Evolutionary conservation across 1,140 invertebrate species (phyloP), one percentile per base, ranked within the genome.

Genomic region (Drosophila saltans): DNA sequence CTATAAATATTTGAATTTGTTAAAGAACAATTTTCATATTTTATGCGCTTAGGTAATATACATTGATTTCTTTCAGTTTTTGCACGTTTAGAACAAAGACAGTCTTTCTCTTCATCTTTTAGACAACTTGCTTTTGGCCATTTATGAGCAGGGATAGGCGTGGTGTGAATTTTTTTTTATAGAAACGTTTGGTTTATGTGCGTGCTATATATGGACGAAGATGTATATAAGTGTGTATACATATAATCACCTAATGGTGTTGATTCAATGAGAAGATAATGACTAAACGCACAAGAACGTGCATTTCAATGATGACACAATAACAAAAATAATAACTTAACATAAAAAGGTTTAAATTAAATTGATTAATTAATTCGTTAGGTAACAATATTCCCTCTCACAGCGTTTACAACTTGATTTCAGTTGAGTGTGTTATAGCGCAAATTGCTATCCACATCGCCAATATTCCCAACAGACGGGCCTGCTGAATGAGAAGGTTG

Each of bases 371-470:
- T 75, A 58, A 78, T 83, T 78, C 45, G 45, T 52, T 70, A 75
- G 48, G 60, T 89, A 88, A 89, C 80, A 83, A 69, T 69, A 69
- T 58, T 75, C 24, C 62, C 67, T 66, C 40, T 40, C 63, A 72
- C 28, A 21, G 16, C 66, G 36, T 28, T 62, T 24, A 3, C 10
- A 48, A 30, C 45, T 52, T 28, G 45, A 40, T 30, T 45, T 79
- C 69, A 91, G 75, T 86, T 91, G 63, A 91, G 78, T 39, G 90
- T 85, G 66, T 91, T 90, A 43, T 91, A 91, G 61, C 90, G 85
- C 62, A 91, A 83, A 77, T 90, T 90, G 59, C 83, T 91, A 69
- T 91, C 90, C 4, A 91, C 81, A 48, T 86, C 83, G n/a, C 78
- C 82, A 41, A 76, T 83, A 56, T 90, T 86, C 61, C 77, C 78